Evolutionary conservation across 1,140 invertebrate species (phyloP).

Genomic region (Bombus balteatus): DNA sequence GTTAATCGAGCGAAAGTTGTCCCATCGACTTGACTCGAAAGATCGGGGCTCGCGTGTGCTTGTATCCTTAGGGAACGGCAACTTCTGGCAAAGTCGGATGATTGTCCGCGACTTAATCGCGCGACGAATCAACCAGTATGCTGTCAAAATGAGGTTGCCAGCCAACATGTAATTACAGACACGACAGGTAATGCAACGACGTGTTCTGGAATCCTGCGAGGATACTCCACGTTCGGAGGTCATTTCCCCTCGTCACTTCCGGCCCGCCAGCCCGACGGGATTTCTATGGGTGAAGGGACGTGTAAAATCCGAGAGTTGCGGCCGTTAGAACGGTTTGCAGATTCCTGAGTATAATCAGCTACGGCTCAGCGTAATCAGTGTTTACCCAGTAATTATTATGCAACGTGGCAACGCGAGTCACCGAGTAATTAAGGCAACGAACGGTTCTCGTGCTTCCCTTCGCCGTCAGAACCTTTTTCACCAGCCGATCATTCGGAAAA

Average conservation of each 20-base stretch:
- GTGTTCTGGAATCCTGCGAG: slow-evolving; percentile 37
- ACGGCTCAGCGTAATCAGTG: slow-evolving; percentile 49
- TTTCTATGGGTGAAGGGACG: slow-evolving; percentile 44
- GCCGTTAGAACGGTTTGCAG: slow-evolving; percentile 30
- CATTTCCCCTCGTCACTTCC: slow-evolving; percentile 68
- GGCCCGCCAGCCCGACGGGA: slow-evolving; percentile 52
- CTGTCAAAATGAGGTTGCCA: background rate
- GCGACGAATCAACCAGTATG: background rate
- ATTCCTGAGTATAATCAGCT: slow-evolving; percentile 56
- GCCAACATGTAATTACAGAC: slow-evolving; percentile 24
- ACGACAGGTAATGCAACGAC: slow-evolving; percentile 25
- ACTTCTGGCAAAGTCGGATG: background rate
- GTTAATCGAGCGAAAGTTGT: background rate
- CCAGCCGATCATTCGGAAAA: background rate
- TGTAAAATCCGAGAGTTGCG: slow-evolving; percentile 44
- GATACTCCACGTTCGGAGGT: slow-evolving; percentile 30
- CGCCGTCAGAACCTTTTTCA: background rate
- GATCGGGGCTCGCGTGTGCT: background rate
- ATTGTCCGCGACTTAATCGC: background rate
- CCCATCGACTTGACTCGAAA: background rate
- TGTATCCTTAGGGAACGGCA: no score
- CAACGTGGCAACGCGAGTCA: slow-evolving; percentile 26
- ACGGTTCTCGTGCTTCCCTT: background rate
- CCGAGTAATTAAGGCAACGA: slow-evolving; percentile 50
- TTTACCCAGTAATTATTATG: slow-evolving; percentile 52